Evolutionary conservation across 1,140 invertebrate genomes (phyloP), one percentile per base, ranked within the genome.

Genomic region (Adelges cooleyi): DNA sequence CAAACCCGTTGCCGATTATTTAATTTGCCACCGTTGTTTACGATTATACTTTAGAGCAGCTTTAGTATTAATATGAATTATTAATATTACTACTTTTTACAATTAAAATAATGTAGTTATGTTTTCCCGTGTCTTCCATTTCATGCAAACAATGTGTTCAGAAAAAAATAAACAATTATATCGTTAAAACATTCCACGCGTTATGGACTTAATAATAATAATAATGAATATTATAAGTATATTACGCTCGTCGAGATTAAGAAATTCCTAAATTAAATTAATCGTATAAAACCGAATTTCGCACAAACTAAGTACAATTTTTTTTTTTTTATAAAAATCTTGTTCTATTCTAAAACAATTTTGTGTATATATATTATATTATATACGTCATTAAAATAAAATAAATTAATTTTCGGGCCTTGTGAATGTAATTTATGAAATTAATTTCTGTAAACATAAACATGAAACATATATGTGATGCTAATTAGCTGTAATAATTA

Each of bases 401-500:
- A 59, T 17, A 36, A 18, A 36, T 22, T 27, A 23, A 23, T 25
- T 27, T 17, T 62, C 22, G 56, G 56, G 42, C 56, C 42, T 62
- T 25, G 13, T 48, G 42, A 62, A 48, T 62, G 42, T 62, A 17
- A 18, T 62, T 62, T 62, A 48, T 62, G n/a, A n/a, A 46, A 29
- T 29, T 53, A 18, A 36, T 9, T 53, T 53, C 18, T 46, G 46
- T 59, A 59, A 62, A 33, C 23, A 62, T 62, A 46, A 62, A 46
- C 17, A 46, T 62, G 56, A 62, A 62, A 62, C 56, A 62, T 62
- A 23, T 44, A 62, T 62, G 56, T 62, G 56, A 62, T 62, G 56
- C 56, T 62, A 56, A 56, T 56, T 56, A 56, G 56, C n/a, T 44
- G 9, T 59, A 48, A 48, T 59, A 59, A 59, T 59, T 18, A 53